Conservation (phyloP, 2,113 vertebrate genomes). For the Tamias sibiricus region DNA sequence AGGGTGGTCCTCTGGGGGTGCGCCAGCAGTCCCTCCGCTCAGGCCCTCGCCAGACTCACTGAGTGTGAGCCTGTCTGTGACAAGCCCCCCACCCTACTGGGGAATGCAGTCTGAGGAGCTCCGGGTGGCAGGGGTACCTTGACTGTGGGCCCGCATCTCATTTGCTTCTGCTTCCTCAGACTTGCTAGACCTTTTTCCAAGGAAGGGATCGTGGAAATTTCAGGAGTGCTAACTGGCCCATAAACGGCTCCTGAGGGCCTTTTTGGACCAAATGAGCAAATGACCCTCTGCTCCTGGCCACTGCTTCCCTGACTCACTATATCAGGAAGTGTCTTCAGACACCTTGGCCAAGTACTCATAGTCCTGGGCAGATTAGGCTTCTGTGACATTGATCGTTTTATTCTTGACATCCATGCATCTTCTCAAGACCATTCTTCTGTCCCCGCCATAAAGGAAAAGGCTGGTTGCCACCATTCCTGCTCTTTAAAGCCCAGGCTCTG, state of each 20-base stretch:
- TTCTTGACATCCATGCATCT: neutral
- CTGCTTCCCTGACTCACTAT: neutral
- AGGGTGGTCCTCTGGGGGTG: neutral
- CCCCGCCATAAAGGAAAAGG: neutral
- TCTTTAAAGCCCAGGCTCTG: neutral
- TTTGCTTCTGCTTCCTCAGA: neutral
- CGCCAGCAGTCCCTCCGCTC: neutral
- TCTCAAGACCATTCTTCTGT: neutral
- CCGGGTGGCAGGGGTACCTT: neutral
- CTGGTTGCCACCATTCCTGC: neutral
- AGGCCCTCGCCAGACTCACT: neutral
- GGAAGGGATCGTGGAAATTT: neutral
- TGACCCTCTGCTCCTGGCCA: neutral
- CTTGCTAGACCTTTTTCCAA: neutral
- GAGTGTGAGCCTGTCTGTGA: neutral
- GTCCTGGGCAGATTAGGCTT: neutral
- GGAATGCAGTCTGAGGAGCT: neutral
- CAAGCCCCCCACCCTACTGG: no score
- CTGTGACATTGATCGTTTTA: neutral
- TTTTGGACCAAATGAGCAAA: neutral
- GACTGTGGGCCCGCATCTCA: fast-evolving
- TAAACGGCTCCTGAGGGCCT: neutral
- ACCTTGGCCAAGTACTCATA: neutral
- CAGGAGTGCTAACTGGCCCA: no score
- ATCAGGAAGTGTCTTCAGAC: neutral